Evolutionary conservation across 1,140 invertebrate species (phyloP).

Genomic region (Stratiolaelaps scimitus): DNA sequence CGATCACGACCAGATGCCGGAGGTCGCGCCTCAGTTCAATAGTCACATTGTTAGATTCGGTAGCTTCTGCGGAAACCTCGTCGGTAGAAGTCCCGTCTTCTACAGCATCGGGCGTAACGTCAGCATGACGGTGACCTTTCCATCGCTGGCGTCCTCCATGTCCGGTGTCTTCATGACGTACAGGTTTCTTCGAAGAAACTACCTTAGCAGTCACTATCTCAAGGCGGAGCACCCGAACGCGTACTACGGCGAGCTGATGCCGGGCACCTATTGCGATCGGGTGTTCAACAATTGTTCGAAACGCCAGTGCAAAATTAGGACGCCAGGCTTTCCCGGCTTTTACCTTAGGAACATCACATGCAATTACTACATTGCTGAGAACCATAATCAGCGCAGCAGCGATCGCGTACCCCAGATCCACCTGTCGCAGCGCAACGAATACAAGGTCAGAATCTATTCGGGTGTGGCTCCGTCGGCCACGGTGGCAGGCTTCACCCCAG

Average conservation of each 20-base stretch:
- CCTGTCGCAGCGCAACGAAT: conserved; percentile 18
- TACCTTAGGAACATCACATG: conserved; percentile 76
- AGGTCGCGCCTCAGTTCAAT: conserved; percentile 17
- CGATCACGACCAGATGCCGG: neutral
- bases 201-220: conserved; percentile 23
- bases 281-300: conserved; percentile 67
- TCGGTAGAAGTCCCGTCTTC: conserved; percentile 28
- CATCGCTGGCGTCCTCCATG: conserved; percentile 17
- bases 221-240: conserved; percentile 16
- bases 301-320: conserved; percentile 79
- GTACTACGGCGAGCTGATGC: conserved; percentile 47
- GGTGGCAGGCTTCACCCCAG: conserved; percentile 19
- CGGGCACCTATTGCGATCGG: conserved; percentile 71
- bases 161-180: conserved; percentile 28
- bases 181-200: conserved; percentile 28
- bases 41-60: conserved; percentile 28
- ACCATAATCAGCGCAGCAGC: neutral
- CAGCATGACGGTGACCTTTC: conserved; percentile 19
- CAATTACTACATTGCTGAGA: conserved; percentile 38
- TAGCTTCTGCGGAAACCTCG: conserved; percentile 29
- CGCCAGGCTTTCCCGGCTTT: conserved; percentile 74
- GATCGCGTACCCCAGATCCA: conserved; percentile 11
- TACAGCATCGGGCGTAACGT: conserved; percentile 28
- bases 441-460: conserved; percentile 15
- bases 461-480: conserved; percentile 7